Evolutionary conservation across 92 coral and sea anemone genomes (phyloP).

Genomic region (Parazoanthus swiftii): DNA sequence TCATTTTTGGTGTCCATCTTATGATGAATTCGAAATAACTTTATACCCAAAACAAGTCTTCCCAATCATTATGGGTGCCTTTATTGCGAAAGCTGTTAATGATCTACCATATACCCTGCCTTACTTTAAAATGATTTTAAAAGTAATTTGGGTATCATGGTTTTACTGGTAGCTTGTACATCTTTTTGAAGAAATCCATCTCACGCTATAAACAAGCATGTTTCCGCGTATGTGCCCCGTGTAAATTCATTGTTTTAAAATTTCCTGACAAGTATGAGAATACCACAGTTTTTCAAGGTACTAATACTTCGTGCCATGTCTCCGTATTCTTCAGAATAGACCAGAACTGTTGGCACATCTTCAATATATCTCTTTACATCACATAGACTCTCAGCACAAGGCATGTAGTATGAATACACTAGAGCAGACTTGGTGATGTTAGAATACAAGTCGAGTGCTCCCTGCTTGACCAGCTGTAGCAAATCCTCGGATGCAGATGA

Average conservation of each 20-base stretch:
- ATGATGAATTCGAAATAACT: no score
- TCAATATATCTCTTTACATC: neutral
- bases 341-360: constrained; percentile 1
- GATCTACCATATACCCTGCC: no score
- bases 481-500: neutral
- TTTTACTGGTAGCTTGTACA: no score
- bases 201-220: no score
- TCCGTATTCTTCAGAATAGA: constrained; percentile 17
- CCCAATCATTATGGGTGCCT: no score
- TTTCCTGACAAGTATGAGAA: neutral
- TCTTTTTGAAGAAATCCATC: no score
- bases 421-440: constrained; percentile 2
- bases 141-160: no score
- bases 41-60: no score
- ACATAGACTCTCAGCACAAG: constrained; percentile 10
- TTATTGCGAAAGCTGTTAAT: no score
- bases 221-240: no score
- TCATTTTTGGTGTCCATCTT: no score
- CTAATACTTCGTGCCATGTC: neutral
- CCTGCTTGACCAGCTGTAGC: neutral
- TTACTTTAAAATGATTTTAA: no score
- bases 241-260: neutral
- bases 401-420: constrained; percentile 16
- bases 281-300: constrained; percentile 3
- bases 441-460: neutral